phyloP scores from a whole-genome alignment of 2,113 vertebrate species.

The Ailurus styani region DNA sequence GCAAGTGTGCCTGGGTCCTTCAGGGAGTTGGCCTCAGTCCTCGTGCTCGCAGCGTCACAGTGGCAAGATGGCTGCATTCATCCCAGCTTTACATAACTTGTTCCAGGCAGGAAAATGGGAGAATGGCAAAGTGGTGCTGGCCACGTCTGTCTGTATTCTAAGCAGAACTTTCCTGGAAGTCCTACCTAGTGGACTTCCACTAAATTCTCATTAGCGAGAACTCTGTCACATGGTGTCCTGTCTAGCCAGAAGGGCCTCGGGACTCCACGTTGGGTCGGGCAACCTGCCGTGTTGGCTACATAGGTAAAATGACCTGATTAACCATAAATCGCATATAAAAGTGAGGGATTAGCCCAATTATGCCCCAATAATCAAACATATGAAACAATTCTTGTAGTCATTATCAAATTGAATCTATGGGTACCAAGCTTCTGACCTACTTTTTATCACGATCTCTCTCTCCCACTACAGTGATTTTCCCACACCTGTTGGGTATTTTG shows the following conservation, averaged over 20 bases:
- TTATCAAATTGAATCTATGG: not conserved
- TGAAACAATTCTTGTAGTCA: not conserved
- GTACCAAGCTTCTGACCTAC: not conserved
- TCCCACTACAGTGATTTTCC: rapidly evolving
- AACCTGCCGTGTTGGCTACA: not conserved
- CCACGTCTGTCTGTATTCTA: not conserved
- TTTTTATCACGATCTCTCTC: not conserved
- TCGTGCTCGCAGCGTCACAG: not conserved
- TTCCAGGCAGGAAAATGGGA: not conserved
- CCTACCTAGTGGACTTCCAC: not conserved
- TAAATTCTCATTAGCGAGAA: not conserved
- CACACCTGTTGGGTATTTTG: rapidly evolving
- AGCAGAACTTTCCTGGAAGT: not conserved
- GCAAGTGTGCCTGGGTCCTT: not conserved
- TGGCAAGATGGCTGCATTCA: not conserved
- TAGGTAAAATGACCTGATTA: not conserved
- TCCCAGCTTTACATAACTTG: not conserved
- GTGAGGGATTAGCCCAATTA: not conserved
- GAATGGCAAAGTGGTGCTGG: not conserved
- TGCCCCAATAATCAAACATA: not conserved
- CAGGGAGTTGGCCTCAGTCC: not conserved
- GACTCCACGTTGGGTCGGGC: not conserved
- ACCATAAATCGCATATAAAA: not conserved
- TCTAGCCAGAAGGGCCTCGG: not conserved
- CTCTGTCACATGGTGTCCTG: not conserved